These are phyloP conservation scores for Kryptolebias ocellatus DNA, from an alignment of 2,797 vertebrate species.

Conservation along the genomic window DNA sequence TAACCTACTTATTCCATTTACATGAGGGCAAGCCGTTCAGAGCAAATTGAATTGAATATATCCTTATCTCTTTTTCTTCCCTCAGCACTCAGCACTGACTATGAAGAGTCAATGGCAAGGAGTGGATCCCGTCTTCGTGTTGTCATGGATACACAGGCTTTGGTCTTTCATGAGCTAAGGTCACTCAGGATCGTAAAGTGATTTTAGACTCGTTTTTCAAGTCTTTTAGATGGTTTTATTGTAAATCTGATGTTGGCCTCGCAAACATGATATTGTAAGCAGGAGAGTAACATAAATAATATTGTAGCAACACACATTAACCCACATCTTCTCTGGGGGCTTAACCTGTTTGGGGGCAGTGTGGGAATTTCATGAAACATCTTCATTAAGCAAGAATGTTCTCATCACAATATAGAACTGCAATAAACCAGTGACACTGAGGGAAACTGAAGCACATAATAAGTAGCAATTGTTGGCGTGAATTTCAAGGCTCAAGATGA, in stretches of 20 bases:
- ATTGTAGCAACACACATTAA: slow-evolving; percentile 54
- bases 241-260: slow-evolving; percentile 53
- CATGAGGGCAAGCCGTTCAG: slow-evolving; percentile 64
- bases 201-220: slow-evolving; percentile 59
- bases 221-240: slow-evolving; percentile 53
- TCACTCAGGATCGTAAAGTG: slow-evolving; percentile 64
- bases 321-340: slow-evolving; percentile 60
- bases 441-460: not conserved
- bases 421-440: slow-evolving; percentile 20
- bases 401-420: slow-evolving; percentile 33
- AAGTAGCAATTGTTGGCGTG: not conserved
- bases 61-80: slow-evolving; percentile 73
- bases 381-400: slow-evolving; percentile 55
- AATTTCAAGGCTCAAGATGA: slow-evolving; percentile 23
- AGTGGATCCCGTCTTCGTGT: slow-evolving; percentile 73
- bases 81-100: slow-evolving; percentile 64
- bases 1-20: slow-evolving; percentile 75
- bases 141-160: slow-evolving; percentile 81
- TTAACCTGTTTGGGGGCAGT: slow-evolving; percentile 61
- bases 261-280: slow-evolving; percentile 50
- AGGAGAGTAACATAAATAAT: slow-evolving; percentile 34
- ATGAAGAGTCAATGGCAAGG: slow-evolving; percentile 71
- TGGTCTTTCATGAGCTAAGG: slow-evolving; percentile 63
- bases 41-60: slow-evolving; percentile 76
- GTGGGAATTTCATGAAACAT: slow-evolving; percentile 54